Evolutionary conservation across 2,113 vertebrate species (phyloP).

Genomic region (Tylochromis polylepis): DNA sequence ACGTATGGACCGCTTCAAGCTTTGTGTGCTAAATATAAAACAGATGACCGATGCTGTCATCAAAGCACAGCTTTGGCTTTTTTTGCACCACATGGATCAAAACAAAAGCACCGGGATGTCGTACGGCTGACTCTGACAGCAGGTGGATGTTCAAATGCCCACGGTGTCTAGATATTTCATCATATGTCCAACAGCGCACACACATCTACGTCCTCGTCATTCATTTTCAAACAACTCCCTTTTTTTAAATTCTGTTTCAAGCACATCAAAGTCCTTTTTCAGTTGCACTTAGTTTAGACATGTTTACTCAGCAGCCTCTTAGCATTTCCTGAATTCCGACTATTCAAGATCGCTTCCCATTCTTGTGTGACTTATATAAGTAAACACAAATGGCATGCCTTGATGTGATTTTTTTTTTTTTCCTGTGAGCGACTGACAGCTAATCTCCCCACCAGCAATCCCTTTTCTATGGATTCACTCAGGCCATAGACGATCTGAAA

Average conservation of each 20-base stretch:
- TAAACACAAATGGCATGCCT: conserved; percentile 2
- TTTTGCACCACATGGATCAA: not conserved
- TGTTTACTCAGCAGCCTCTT: not conserved
- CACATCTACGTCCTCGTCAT: not conserved
- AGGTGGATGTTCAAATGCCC: not conserved
- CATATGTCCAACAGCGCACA: not conserved
- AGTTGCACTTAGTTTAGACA: not conserved
- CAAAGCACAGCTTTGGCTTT: not conserved
- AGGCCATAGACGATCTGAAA: not conserved
- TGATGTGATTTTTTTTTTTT: conserved; percentile 1
- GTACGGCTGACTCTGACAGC: not conserved
- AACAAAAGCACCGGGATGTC: not conserved
- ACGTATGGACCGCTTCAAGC: not conserved
- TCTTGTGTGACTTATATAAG: conserved; percentile 39
- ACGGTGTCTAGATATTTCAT: not conserved
- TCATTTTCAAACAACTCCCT: not conserved
- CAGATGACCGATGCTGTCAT: not conserved
- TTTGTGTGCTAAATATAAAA: not conserved
- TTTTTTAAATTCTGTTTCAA: not conserved
- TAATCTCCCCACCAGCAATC: conserved; percentile 42
- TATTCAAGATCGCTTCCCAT: not conserved
- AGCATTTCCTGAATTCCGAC: not conserved
- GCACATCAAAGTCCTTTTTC: not conserved
- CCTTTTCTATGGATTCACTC: not conserved
- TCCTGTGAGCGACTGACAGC: conserved; percentile 28